A percentile compares a stretch with the other conserved stretches of the same genome.
These are phyloP conservation scores for Lasioglossum oenotherae DNA, from an alignment of 2,888 invertebrate species.

Conservation along the genomic window DNA sequence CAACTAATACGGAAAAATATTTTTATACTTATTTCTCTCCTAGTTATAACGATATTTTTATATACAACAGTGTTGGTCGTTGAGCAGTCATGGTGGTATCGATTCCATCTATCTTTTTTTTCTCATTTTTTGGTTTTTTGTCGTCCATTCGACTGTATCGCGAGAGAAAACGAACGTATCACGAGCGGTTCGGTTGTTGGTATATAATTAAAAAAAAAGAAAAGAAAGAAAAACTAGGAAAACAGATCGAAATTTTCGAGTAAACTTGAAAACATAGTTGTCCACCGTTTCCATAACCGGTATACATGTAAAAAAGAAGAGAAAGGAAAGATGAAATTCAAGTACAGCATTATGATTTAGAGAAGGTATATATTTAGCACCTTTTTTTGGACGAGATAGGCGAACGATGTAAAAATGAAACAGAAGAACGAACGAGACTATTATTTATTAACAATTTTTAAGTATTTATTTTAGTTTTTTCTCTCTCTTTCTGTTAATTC, in stretches of 20 bases:
- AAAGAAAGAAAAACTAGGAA: neutral
- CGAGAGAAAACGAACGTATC: conserved; percentile 22
- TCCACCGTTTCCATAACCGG: conserved; percentile 67
- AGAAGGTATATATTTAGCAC: conserved; percentile 57
- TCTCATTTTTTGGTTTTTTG: neutral
- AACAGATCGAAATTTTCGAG: conserved; percentile 35
- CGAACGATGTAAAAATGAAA: conserved; percentile 60
- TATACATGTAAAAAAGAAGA: conserved; percentile 39
- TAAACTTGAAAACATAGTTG: conserved; percentile 51
- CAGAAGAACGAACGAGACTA: conserved; percentile 67
- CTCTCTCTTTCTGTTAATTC: conserved; percentile 58
- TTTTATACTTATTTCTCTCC: conserved; percentile 61
- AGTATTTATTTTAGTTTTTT: conserved; percentile 73
- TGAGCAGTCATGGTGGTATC: conserved; percentile 35
- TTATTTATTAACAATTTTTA: conserved; percentile 76
- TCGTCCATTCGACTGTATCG: conserved; percentile 2
- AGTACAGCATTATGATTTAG: conserved; percentile 71
- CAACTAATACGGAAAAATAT: conserved; percentile 50
- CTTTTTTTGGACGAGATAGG: conserved; percentile 63
- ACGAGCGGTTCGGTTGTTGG: conserved; percentile 23
- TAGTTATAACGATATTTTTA: conserved; percentile 61
- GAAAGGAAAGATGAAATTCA: conserved; percentile 57
- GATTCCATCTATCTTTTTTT: conserved; percentile 35
- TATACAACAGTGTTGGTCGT: conserved; percentile 53
- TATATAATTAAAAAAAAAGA: conserved; percentile 15